These are phyloP conservation scores for Beroe forskalii DNA, from an alignment of 37 sponge, comb jelly and placozoan genomes.

Conservation along the genomic window DNA sequence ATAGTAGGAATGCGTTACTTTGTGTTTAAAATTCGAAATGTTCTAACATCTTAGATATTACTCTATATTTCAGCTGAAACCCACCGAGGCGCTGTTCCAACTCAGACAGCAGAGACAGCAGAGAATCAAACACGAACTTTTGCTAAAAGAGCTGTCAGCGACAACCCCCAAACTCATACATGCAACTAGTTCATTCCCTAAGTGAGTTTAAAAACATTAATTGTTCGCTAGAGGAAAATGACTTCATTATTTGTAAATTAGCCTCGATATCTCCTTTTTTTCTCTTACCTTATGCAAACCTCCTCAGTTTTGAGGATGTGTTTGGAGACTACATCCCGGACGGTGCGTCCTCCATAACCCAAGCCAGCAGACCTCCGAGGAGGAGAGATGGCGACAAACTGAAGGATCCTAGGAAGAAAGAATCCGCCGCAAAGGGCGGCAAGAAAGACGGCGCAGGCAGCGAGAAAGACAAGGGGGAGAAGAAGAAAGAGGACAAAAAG, in stretches of 20 bases:
- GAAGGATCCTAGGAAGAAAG: neutral
- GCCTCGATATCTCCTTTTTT: too few species aligned
- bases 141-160: conserved; percentile 50
- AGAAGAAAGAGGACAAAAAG: conserved; percentile 64
- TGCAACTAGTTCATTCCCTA: conserved; percentile 53
- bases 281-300: too few species aligned
- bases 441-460: neutral
- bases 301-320: conserved; percentile 57
- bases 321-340: conserved; percentile 46
- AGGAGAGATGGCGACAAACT: neutral
- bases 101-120: conserved; percentile 58
- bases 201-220: conserved; percentile 34
- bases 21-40: too few species aligned
- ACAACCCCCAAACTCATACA: conserved; percentile 45
- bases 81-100: conserved; percentile 63
- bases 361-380: neutral
- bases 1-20: too few species aligned
- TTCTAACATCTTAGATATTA: too few species aligned
- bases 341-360: neutral
- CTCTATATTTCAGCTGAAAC: conserved; percentile 35
- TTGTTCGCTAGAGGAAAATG: too few species aligned
- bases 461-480: conserved; percentile 50
- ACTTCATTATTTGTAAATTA: too few species aligned
- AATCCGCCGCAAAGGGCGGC: neutral
- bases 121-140: conserved; percentile 38